Conservation (phyloP, 1,140 invertebrate species). For the Diorhabda carinulata region DNA sequence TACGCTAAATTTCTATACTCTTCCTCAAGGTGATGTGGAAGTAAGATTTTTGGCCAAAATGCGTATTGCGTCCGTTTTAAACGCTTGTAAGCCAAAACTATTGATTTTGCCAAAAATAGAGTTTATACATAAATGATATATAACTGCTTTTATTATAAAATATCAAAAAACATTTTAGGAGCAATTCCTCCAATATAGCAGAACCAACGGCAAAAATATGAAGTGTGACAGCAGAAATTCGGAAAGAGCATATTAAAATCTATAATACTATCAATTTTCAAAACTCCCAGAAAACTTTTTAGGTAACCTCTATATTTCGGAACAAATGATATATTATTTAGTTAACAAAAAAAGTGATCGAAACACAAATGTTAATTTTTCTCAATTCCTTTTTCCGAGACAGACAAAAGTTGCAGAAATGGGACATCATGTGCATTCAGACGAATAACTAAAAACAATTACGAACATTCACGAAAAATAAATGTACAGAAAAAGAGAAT, state of each 20-base stretch:
- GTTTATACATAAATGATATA: constrained; percentile 4
- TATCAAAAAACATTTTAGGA: constrained; percentile 10
- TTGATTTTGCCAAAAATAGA: neutral
- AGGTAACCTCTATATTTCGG: no score
- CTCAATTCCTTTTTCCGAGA: no score
- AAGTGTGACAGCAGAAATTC: neutral
- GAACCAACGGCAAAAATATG: neutral
- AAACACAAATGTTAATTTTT: no score
- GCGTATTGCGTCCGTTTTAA: neutral
- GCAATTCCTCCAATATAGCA: constrained; percentile 3
- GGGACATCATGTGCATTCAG: no score
- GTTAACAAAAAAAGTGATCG: no score
- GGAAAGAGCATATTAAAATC: neutral
- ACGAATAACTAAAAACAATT: no score
- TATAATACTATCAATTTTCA: constrained; percentile 5
- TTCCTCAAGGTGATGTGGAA: neutral
- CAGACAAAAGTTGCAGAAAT: no score
- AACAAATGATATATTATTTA: no score
- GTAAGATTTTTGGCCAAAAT: neutral
- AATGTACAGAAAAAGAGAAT: constrained; percentile 12
- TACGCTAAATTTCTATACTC: neutral
- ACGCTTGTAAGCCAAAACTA: neutral
- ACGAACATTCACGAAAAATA: no score
- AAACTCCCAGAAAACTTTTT: neutral
- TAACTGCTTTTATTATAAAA: constrained; percentile 2